These are phyloP conservation scores for Ennomos quercinarius DNA, from an alignment of 2,888 invertebrate genomes.

Conservation along the genomic window DNA sequence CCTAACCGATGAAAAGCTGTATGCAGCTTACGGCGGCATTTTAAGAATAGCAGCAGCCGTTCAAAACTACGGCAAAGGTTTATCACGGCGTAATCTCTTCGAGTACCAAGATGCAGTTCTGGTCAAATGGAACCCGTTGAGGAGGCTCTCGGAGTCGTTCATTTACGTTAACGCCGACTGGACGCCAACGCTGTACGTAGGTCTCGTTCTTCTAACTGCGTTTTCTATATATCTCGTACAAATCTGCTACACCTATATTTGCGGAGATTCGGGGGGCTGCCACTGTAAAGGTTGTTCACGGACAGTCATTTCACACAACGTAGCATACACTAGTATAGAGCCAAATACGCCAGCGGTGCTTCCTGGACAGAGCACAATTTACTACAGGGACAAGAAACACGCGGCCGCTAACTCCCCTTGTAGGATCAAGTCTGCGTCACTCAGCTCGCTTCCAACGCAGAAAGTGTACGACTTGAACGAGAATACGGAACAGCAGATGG, in stretches of 20 bases:
- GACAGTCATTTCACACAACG: conserved; percentile 38
- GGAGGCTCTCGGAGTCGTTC: conserved; percentile 55
- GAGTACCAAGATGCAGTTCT: conserved; percentile 47
- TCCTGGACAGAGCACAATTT: conserved; percentile 52
- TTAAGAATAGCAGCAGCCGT: conserved; percentile 75
- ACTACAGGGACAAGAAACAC: conserved; percentile 48
- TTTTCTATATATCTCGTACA: conserved; percentile 63
- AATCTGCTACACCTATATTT: conserved; percentile 62
- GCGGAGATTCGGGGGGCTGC: conserved; percentile 54
- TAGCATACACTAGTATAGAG: conserved; percentile 57
- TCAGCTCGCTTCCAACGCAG: conserved; percentile 58
- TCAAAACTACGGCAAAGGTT: conserved; percentile 71
- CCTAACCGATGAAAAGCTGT: conserved; percentile 70
- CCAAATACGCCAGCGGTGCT: conserved; percentile 58
- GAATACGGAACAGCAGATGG: conserved; percentile 70
- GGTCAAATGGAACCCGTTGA: conserved; percentile 67
- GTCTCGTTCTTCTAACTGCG: conserved; percentile 57
- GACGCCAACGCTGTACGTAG: conserved; percentile 63
- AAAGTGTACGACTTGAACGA: conserved; percentile 74
- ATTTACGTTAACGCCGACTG: conserved; percentile 62
- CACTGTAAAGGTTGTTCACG: conserved; percentile 46
- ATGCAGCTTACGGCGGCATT: conserved; percentile 72
- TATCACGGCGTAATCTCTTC: conserved; percentile 67
- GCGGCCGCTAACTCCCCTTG: conserved; percentile 24
- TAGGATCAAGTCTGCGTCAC: conserved; percentile 55